phyloP scores from a whole-genome alignment of 2,888 invertebrate genomes.

The Amphipyra tragopoginis region DNA sequence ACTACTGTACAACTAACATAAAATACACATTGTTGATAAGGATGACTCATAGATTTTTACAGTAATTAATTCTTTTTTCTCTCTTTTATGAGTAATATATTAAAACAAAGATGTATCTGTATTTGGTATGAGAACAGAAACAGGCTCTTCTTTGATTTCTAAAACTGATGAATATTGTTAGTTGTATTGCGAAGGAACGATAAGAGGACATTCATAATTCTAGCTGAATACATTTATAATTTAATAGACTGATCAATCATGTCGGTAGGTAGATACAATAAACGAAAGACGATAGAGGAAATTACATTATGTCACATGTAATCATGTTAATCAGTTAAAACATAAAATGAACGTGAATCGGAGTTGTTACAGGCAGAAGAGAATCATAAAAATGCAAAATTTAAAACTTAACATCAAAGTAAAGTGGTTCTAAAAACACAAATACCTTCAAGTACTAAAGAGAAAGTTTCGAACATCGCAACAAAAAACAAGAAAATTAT shows the following conservation, averaged over 20 bases:
- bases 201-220: slow-evolving; percentile 47
- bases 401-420: too few relatives aligned
- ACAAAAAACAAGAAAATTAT: slow-evolving; percentile 28
- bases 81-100: slow-evolving; percentile 39
- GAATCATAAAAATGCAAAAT: too few relatives aligned
- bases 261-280: slow-evolving; percentile 5
- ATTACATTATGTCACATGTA: too few relatives aligned
- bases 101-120: slow-evolving; percentile 54
- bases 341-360: too few relatives aligned
- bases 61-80: slow-evolving; percentile 49
- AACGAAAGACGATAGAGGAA: slow-evolving; percentile 13
- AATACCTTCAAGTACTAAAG: background rate
- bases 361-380: too few relatives aligned
- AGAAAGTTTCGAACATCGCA: slow-evolving; percentile 37
- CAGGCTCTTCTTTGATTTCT: slow-evolving; percentile 60
- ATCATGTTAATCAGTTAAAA: too few relatives aligned
- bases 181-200: slow-evolving; percentile 54
- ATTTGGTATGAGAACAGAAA: slow-evolving; percentile 43
- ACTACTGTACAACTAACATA: slow-evolving; percentile 54
- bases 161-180: slow-evolving; percentile 42
- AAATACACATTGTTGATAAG: slow-evolving; percentile 57
- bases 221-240: slow-evolving; percentile 3
- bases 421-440: too few relatives aligned
- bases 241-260: slow-evolving; percentile 15
- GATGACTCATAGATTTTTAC: slow-evolving; percentile 52